These are phyloP conservation scores for Hyperoodon ampullatus DNA, from an alignment of 2,113 vertebrate species.

Conservation along the genomic window DNA sequence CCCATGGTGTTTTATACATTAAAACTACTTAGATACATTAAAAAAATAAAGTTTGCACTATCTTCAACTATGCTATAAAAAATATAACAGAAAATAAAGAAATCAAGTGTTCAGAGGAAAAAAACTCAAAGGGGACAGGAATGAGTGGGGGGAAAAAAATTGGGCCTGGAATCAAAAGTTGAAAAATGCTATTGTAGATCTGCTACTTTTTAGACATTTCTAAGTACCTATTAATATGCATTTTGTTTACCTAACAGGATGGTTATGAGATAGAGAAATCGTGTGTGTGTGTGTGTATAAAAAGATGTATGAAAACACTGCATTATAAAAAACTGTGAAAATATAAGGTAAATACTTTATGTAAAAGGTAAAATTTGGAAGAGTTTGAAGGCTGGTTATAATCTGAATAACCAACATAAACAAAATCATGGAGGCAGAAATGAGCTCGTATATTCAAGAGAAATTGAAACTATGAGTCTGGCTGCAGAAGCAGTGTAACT, in stretches of 20 bases:
- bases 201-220: background rate
- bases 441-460: background rate
- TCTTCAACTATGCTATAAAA: conserved; percentile 24
- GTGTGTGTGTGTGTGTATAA: background rate
- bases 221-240: conserved; percentile 16
- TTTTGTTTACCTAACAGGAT: conserved; percentile 17
- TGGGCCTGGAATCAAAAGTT: background rate
- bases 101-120: background rate
- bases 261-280: background rate
- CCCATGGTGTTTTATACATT: background rate
- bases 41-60: background rate
- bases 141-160: background rate
- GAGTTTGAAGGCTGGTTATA: background rate
- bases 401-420: background rate
- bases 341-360: background rate
- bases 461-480: rapidly evolving
- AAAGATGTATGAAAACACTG: background rate
- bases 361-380: background rate
- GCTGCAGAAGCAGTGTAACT: background rate
- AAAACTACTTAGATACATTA: background rate
- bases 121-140: background rate
- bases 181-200: background rate
- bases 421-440: background rate
- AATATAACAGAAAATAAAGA: background rate
- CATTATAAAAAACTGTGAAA: conserved; percentile 12